Evolutionary conservation across 2,113 vertebrate species (phyloP).

Genomic region (Potamarius usumacintae): DNA sequence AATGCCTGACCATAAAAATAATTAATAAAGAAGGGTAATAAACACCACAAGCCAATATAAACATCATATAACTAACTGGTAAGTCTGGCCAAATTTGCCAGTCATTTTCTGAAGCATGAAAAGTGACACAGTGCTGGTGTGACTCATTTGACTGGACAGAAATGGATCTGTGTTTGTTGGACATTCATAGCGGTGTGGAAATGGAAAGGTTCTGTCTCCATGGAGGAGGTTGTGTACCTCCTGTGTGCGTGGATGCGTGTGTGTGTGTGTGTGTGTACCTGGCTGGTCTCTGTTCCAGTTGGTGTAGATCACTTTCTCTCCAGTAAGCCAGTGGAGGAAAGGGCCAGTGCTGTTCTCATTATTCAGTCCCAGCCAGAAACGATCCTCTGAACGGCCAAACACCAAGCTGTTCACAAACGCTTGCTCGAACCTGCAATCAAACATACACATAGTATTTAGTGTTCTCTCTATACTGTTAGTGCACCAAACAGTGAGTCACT

Average conservation of each 20-base stretch:
- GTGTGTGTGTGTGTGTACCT: constrained; percentile 66
- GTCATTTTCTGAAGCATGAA: constrained; percentile 2
- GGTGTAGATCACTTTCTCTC: constrained; percentile 85
- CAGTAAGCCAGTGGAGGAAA: constrained; percentile 88
- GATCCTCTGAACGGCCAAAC: constrained; percentile 81
- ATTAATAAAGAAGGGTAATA: background rate
- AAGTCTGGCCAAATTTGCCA: constrained; percentile 1
- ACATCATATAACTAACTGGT: background rate
- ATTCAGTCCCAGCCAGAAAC: constrained; percentile 87
- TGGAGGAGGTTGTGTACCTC: background rate
- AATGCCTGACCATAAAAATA: constrained; percentile 2
- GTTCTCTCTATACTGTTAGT: background rate
- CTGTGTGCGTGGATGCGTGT: constrained; percentile 12
- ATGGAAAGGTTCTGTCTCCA: background rate
- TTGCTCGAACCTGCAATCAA: constrained; percentile 85
- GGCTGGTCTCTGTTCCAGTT: constrained; percentile 96
- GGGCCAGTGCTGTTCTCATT: constrained; percentile 76
- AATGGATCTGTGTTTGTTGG: constrained; percentile 10
- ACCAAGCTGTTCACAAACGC: constrained; percentile 91
- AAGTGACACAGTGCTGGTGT: background rate
- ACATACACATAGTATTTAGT: constrained; percentile 13
- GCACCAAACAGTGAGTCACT: background rate
- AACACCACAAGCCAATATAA: background rate
- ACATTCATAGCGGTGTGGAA: background rate
- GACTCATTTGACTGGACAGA: constrained; percentile 20